Evolutionary conservation across 2,797 vertebrate genomes (phyloP).

Genomic region (Crocidura indochinensis): DNA sequence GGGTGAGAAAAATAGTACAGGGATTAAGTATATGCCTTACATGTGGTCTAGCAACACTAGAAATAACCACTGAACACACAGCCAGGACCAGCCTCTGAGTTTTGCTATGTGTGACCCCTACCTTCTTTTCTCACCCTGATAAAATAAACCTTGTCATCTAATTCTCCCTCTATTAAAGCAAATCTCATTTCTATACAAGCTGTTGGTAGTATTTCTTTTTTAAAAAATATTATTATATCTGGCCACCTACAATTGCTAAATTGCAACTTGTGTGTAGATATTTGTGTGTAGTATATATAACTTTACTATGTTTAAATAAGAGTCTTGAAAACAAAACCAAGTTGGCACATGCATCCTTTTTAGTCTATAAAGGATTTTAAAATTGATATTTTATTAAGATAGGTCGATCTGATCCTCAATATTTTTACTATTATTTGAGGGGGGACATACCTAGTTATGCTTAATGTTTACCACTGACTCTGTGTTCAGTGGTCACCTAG

Average conservation of each 20-base stretch:
- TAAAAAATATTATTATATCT: not conserved
- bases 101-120: no score
- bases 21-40: no score
- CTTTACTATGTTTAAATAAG: slow-evolving; percentile 48
- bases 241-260: not conserved
- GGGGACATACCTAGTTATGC: no score
- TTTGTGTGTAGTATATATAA: not conserved
- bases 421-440: no score
- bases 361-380: slow-evolving; percentile 5
- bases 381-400: slow-evolving; percentile 7
- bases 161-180: not conserved
- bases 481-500: no score
- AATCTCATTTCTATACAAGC: not conserved
- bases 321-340: not conserved
- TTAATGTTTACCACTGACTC: no score
- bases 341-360: not conserved
- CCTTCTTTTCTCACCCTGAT: no score
- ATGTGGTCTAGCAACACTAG: no score
- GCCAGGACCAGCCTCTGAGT: no score
- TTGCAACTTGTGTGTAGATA: not conserved
- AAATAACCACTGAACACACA: no score
- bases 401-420: not conserved
- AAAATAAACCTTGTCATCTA: not conserved
- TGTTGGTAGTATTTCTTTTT: not conserved
- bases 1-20: no score